Evolutionary conservation across 2,797 vertebrate genomes (phyloP).

Genomic region (Aplochiton taeniatus): DNA sequence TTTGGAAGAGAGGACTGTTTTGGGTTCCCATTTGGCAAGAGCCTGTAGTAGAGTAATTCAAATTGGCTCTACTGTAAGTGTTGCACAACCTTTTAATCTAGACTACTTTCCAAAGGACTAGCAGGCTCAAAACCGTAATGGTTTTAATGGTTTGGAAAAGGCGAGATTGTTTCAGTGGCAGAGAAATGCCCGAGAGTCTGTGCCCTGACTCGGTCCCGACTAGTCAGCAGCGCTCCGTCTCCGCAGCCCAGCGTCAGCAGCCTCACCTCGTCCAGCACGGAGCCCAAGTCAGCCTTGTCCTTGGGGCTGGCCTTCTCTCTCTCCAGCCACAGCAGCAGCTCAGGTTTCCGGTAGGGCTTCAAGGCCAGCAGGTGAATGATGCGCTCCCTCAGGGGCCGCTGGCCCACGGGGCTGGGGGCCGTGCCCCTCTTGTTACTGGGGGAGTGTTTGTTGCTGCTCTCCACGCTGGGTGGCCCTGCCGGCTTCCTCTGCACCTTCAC

Average conservation of each 20-base stretch:
- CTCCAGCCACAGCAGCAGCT: conserved; percentile 77
- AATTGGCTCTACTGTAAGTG: neutral
- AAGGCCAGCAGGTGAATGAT: conserved; percentile 77
- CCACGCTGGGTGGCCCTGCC: conserved; percentile 49
- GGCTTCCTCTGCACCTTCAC: conserved; percentile 75
- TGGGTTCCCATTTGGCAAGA: conserved; percentile 10
- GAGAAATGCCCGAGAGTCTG: no score
- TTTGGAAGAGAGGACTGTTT: no score
- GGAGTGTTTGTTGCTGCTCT: conserved; percentile 69
- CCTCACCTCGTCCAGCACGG: conserved; percentile 79
- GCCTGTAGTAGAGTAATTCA: neutral
- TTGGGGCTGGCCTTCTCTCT: conserved; percentile 69
- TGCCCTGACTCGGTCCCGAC: neutral
- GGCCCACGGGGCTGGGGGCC: conserved; percentile 61
- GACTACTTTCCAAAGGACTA: neutral
- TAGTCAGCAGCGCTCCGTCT: conserved; percentile 20
- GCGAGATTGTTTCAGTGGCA: no score
- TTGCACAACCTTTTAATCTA: no score
- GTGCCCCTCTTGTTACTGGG: conserved; percentile 76
- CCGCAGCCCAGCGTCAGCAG: conserved; percentile 29
- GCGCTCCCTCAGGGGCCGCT: conserved; percentile 74
- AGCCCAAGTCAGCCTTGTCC: conserved; percentile 72
- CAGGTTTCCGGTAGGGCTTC: conserved; percentile 76
- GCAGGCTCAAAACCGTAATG: neutral
- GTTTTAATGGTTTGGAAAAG: no score